These are phyloP conservation scores for Montipora cactus DNA, from an alignment of 64 coral and sea anemone species.

Conservation along the genomic window DNA sequence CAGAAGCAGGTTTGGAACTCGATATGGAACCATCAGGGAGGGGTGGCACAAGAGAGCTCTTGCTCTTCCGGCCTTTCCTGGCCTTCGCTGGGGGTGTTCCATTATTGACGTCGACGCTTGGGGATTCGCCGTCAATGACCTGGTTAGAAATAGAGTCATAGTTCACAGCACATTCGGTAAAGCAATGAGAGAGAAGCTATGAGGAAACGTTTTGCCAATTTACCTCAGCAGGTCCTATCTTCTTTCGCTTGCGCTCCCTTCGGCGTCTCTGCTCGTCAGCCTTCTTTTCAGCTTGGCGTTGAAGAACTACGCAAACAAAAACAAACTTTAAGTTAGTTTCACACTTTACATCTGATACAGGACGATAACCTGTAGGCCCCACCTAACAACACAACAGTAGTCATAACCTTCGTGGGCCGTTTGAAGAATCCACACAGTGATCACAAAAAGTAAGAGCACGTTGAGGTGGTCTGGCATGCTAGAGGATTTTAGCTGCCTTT, in stretches of 20 bases:
- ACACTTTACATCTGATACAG: no score
- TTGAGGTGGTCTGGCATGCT: no score
- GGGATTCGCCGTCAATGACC: neutral
- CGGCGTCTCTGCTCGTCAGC: slow-evolving; percentile 89
- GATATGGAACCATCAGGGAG: slow-evolving; percentile 77
- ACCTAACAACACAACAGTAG: no score
- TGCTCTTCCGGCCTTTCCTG: slow-evolving; percentile 96
- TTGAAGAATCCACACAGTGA: no score
- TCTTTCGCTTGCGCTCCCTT: slow-evolving; percentile 88
- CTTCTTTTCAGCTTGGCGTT: slow-evolving; percentile 93
- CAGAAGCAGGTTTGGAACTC: slow-evolving; percentile 74
- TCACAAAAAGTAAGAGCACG: no score
- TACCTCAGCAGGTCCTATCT: slow-evolving; percentile 74
- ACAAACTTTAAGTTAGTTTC: no score
- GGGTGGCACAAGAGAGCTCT: slow-evolving; percentile 85
- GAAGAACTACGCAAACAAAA: slow-evolving; percentile 62
- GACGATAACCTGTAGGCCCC: no score
- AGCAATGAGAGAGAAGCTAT: neutral
- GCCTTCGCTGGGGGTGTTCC: slow-evolving; percentile 59
- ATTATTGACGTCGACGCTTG: slow-evolving; percentile 31
- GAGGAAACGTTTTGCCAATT: neutral
- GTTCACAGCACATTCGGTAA: neutral
- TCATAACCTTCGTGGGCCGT: no score
- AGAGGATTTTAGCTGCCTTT: no score
- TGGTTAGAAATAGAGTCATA: neutral